A percentile compares a stretch with the other conserved stretches of the same genome.
Evolutionary conservation across 2,113 vertebrate species (phyloP).

Genomic region (Chionodraco myersi): DNA sequence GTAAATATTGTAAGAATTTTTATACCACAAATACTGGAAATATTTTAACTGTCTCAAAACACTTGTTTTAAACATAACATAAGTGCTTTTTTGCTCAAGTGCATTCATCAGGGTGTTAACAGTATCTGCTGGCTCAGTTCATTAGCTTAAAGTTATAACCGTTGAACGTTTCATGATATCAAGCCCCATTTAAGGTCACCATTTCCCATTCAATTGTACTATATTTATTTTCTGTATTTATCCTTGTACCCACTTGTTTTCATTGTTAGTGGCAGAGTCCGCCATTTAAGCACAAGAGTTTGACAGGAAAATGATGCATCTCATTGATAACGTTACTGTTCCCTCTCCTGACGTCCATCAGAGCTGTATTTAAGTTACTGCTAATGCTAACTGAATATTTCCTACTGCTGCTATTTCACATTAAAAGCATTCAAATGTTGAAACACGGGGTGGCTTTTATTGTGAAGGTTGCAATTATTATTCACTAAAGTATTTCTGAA

Average conservation of each 20-base stretch:
- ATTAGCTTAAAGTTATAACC: neutral
- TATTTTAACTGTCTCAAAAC: conserved; percentile 1
- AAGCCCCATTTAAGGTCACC: neutral
- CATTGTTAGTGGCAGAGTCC: neutral
- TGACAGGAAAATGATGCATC: neutral
- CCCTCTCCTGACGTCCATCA: neutral
- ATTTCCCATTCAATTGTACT: neutral
- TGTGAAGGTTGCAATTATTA: neutral
- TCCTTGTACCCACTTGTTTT: neutral
- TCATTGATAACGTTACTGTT: neutral
- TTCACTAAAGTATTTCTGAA: neutral
- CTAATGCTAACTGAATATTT: conserved; percentile 26
- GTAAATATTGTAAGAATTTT: conserved; percentile 44
- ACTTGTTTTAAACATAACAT: neutral
- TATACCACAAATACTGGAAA: conserved; percentile 8
- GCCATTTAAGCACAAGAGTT: conserved; percentile 20
- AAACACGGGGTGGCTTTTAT: conserved; percentile 25
- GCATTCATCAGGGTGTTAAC: conserved; percentile 3
- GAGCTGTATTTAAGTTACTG: conserved; percentile 18
- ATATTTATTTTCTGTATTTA: conserved; percentile 10
- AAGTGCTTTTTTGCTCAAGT: conserved; percentile 8
- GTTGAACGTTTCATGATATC: neutral
- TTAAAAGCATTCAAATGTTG: conserved; percentile 30
- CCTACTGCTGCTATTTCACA: conserved; percentile 22
- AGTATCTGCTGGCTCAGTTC: neutral